Conservation (phyloP, 2,113 vertebrate genomes). For the Chauna torquata region DNA sequence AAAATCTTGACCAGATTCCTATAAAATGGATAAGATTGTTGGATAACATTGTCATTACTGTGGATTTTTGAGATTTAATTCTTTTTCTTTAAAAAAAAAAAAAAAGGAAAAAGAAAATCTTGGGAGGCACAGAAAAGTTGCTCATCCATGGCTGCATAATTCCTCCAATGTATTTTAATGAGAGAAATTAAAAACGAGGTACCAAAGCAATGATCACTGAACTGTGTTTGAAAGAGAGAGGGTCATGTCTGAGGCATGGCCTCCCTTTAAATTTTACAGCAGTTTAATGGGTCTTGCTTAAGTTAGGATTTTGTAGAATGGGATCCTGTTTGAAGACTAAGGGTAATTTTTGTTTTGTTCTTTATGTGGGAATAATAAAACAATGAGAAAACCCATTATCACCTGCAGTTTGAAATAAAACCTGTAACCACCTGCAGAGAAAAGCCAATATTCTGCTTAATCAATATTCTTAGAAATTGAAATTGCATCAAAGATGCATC, state of each 20-base stretch:
- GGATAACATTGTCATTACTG: not conserved
- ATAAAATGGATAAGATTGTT: not conserved
- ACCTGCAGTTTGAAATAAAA: not conserved
- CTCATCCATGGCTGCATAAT: not conserved
- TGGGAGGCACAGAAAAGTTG: not conserved
- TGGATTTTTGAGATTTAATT: not conserved
- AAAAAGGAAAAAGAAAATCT: not conserved
- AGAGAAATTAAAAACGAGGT: not conserved
- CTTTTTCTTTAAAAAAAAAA: not conserved
- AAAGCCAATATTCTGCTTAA: slow-evolving; percentile 7
- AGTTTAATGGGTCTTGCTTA: not conserved
- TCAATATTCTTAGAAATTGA: not conserved
- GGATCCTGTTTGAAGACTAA: not conserved
- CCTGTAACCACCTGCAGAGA: not conserved
- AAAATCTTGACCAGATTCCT: not conserved
- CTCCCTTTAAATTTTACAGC: not conserved
- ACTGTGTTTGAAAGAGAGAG: not conserved
- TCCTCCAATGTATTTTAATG: not conserved
- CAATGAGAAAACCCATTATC: not conserved
- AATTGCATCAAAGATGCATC: not conserved
- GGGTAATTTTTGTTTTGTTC: not conserved
- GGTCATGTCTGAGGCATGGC: not conserved
- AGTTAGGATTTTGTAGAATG: not conserved
- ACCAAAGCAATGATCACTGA: not conserved
- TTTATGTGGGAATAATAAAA: not conserved